A percentile compares a stretch with the other conserved stretches of the same genome.
These are phyloP conservation scores for Climacteris rufus DNA, from an alignment of 2,113 vertebrate species.

Conservation along the genomic window DNA sequence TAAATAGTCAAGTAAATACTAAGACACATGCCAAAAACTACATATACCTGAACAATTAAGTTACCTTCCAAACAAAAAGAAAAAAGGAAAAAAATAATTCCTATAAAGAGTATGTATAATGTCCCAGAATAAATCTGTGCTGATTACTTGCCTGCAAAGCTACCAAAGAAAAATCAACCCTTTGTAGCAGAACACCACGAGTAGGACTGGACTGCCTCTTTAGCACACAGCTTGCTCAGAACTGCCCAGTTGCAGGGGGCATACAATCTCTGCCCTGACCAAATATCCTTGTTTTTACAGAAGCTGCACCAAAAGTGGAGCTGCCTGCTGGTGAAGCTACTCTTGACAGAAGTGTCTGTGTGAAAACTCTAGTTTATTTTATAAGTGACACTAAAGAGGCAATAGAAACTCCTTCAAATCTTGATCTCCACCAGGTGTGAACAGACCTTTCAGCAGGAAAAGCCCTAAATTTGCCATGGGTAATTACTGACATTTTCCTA, in stretches of 20 bases:
- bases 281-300: background rate
- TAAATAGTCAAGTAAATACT: background rate
- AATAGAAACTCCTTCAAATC: background rate
- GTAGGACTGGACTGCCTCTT: no score
- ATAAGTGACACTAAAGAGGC: background rate
- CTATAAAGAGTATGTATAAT: background rate
- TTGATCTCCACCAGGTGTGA: background rate
- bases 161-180: background rate
- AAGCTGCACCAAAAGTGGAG: background rate
- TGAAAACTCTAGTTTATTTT: background rate
- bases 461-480: background rate
- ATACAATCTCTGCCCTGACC: background rate
- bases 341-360: background rate
- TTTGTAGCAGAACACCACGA: background rate
- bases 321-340: background rate
- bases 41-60: background rate
- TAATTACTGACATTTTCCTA: background rate
- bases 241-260: background rate
- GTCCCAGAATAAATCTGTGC: background rate
- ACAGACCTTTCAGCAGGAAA: background rate
- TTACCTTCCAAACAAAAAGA: background rate
- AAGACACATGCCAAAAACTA: background rate
- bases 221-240: background rate
- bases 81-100: accelerated
- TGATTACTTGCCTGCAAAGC: background rate